Percentiles rank a stretch among this genome's conserved stretches.
phyloP scores from a whole-genome alignment of 2,888 invertebrate species.

The Chironomus tentans region DNA sequence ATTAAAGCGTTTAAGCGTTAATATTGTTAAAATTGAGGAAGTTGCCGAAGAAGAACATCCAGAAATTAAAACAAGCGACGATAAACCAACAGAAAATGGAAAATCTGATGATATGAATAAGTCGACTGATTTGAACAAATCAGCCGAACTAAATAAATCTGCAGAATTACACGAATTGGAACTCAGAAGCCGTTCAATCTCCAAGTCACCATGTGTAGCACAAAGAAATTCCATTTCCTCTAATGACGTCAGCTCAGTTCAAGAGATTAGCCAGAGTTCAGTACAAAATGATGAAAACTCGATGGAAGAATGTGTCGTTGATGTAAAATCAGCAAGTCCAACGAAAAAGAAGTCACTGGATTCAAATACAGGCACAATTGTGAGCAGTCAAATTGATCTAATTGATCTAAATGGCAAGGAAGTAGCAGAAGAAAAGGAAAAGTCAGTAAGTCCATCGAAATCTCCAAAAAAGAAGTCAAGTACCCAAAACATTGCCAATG shows the following conservation, averaged over 20 bases:
- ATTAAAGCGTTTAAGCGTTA: neutral
- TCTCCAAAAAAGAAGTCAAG: too few species aligned
- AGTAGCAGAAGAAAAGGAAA: too few species aligned
- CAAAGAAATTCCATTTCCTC: neutral
- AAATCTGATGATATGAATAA: neutral
- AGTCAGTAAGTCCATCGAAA: too few species aligned
- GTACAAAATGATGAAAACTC: too few species aligned
- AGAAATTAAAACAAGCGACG: neutral
- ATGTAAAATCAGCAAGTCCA: too few species aligned
- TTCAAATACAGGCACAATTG: too few species aligned
- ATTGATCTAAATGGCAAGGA: too few species aligned
- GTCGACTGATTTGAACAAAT: neutral
- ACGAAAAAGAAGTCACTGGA: too few species aligned
- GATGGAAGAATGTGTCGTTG: too few species aligned
- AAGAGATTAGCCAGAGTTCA: too few species aligned
- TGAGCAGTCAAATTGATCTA: too few species aligned
- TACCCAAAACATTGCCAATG: too few species aligned
- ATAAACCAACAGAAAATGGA: neutral
- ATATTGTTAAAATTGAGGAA: neutral
- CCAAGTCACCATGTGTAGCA: neutral
- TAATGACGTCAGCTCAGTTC: neutral
- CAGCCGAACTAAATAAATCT: neutral
- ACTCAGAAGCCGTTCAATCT: constrained; percentile 1
- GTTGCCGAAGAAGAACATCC: neutral
- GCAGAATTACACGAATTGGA: neutral